Percentiles rank a stretch among this genome's conserved stretches.
Conservation (phyloP, 2,888 invertebrate genomes). For the Folsomia manolachei region DNA sequence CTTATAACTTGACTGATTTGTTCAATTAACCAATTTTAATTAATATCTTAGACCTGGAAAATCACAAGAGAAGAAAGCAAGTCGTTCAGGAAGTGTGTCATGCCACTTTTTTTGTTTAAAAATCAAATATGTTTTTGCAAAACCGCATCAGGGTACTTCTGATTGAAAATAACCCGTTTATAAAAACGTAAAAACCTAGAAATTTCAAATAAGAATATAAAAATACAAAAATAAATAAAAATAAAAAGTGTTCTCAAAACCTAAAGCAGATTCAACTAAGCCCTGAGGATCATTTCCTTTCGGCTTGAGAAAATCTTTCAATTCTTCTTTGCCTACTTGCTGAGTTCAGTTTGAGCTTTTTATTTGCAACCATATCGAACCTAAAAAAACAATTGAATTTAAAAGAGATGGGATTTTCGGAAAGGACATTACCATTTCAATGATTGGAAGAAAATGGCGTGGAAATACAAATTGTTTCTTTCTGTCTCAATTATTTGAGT, state of each 20-base stretch:
- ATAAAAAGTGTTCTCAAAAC: not conserved
- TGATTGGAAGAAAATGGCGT: slow-evolving; percentile 22
- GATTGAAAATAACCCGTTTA: too few relatives aligned
- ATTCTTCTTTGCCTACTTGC: too few relatives aligned
- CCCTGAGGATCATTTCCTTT: too few relatives aligned
- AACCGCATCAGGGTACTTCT: too few relatives aligned
- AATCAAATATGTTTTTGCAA: too few relatives aligned
- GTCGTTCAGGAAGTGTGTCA: too few relatives aligned
- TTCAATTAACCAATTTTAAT: too few relatives aligned
- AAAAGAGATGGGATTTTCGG: slow-evolving; percentile 14
- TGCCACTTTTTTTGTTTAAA: too few relatives aligned
- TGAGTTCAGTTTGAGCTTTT: not conserved
- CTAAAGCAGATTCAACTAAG: not conserved
- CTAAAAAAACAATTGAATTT: slow-evolving; percentile 16
- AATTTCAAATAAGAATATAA: not conserved
- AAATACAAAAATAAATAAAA: not conserved
- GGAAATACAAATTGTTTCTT: slow-evolving; percentile 15
- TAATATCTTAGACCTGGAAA: too few relatives aligned
- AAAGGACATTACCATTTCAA: not conserved
- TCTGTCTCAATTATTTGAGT: slow-evolving; percentile 9
- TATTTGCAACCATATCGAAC: not conserved
- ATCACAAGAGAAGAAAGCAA: too few relatives aligned
- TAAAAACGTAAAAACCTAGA: not conserved
- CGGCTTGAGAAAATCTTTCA: too few relatives aligned
- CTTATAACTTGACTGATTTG: too few relatives aligned